Percentiles rank a stretch among this genome's conserved stretches.
Conservation (phyloP, 2,888 invertebrate genomes). For the Acanthosepion pharaonis region DNA sequence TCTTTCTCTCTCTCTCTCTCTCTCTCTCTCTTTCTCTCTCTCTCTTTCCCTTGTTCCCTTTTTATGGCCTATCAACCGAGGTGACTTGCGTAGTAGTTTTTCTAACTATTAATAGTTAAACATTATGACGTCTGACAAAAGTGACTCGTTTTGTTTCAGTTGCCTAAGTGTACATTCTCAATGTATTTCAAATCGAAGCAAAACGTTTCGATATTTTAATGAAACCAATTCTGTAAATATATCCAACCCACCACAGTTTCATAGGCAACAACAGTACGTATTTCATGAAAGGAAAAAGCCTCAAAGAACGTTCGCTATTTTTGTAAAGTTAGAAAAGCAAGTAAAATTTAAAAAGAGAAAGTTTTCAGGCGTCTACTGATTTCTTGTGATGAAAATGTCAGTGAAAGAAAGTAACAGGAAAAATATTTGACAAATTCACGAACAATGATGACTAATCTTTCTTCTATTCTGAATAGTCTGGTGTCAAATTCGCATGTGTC, state of each 20-base stretch:
- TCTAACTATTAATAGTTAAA: too few species aligned
- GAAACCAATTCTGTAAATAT: background rate
- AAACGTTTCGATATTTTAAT: too few species aligned
- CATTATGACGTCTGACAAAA: too few species aligned
- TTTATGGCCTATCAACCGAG: too few species aligned
- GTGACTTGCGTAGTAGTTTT: too few species aligned
- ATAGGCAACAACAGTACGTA: background rate
- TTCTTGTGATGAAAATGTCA: background rate
- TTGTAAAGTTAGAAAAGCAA: background rate
- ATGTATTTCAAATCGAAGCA: too few species aligned
- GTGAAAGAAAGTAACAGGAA: background rate
- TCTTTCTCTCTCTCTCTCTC: too few species aligned
- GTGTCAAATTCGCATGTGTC: background rate
- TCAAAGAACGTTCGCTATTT: background rate
- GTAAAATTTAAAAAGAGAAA: background rate
- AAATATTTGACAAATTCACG: background rate
- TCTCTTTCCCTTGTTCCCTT: too few species aligned
- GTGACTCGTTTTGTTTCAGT: too few species aligned
- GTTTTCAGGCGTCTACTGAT: background rate
- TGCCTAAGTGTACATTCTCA: too few species aligned
- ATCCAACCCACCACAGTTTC: background rate
- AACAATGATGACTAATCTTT: background rate
- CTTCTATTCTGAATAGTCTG: background rate
- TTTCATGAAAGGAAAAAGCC: background rate
- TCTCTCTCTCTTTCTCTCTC: too few species aligned